Conservation (phyloP, 2,888 invertebrate species). For the Himalopsyche kuldschensis region DNA sequence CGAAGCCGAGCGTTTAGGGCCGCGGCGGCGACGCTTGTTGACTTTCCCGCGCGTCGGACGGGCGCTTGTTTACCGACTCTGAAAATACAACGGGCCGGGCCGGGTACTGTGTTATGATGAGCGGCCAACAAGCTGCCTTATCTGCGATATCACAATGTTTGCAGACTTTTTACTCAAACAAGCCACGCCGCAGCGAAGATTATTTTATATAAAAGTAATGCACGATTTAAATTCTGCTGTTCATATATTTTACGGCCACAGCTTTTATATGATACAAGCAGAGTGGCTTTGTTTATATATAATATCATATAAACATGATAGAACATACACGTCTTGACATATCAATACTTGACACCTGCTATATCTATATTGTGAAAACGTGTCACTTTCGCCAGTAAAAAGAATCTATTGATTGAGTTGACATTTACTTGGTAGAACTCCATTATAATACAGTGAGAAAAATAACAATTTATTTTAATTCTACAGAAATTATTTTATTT, state of each 20-base stretch:
- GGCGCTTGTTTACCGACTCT: not conserved
- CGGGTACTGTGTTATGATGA: not conserved
- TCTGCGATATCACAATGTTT: not conserved
- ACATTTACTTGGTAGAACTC: no score
- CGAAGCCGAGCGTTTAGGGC: not conserved
- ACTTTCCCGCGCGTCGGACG: not conserved
- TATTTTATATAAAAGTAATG: slow-evolving; percentile 1
- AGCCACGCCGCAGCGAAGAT: not conserved
- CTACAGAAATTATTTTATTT: no score
- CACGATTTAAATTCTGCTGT: not conserved
- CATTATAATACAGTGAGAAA: no score
- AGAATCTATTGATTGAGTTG: no score
- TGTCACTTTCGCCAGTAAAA: no score
- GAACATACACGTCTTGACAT: no score
- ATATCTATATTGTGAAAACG: no score
- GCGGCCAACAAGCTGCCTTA: not conserved
- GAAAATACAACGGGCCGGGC: not conserved
- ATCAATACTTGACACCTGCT: no score
- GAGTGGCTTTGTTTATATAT: no score
- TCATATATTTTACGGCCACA: not conserved
- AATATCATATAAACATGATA: no score
- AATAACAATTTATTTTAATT: no score
- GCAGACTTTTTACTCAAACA: not conserved
- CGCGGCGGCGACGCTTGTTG: not conserved
- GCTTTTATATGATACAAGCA: no score